These are phyloP conservation scores for Halcyon chelicuti DNA, from an alignment of 2,797 vertebrate genomes.

Conservation along the genomic window DNA sequence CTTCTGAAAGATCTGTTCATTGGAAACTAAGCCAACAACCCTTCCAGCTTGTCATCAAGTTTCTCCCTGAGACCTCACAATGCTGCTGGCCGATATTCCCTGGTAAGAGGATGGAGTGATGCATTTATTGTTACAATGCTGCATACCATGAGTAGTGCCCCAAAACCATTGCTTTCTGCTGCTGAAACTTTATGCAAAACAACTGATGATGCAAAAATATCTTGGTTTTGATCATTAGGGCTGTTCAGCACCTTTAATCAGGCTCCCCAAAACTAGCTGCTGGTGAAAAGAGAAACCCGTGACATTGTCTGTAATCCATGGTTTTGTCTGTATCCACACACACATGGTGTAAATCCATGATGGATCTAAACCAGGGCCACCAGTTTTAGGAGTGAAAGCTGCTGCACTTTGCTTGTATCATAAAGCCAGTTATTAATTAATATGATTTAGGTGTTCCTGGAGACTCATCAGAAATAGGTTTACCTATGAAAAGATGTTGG, in stretches of 20 bases:
- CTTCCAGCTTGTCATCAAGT: not conserved
- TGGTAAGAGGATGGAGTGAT: not conserved
- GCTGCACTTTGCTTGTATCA: not conserved
- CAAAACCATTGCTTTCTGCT: not conserved
- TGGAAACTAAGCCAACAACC: not conserved
- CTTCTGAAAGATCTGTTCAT: not conserved
- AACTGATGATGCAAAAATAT: not conserved
- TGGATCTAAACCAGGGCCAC: not conserved
- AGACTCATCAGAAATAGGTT: not conserved
- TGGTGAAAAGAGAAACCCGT: not conserved
- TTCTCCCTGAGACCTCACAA: not conserved
- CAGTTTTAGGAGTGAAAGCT: not conserved
- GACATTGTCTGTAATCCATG: too few species aligned
- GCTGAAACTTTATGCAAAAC: not conserved
- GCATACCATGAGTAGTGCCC: fast-evolving
- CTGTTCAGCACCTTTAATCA: not conserved
- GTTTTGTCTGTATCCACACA: not conserved
- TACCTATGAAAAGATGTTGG: not conserved
- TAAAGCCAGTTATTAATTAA: not conserved
- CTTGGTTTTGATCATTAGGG: not conserved
- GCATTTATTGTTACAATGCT: not conserved
- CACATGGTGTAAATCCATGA: not conserved
- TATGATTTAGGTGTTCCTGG: not conserved
- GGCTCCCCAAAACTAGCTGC: not conserved
- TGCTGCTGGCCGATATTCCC: not conserved